Conservation (phyloP, 2,888 invertebrate species). For the Eupithecia centaureata region DNA sequence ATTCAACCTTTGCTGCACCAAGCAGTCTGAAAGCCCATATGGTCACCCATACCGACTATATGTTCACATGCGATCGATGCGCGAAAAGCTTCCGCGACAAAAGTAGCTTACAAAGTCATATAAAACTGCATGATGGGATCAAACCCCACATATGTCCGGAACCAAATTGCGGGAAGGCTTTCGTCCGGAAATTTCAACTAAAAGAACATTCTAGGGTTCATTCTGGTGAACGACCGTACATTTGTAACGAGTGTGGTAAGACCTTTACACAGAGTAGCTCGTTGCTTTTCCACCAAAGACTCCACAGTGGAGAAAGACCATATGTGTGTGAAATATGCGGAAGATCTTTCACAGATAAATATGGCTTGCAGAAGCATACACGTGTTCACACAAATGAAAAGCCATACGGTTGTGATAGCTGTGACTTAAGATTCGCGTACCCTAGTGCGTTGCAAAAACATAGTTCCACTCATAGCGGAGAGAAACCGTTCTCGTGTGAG, state of each 20-base stretch:
- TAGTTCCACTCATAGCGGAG: constrained; percentile 19
- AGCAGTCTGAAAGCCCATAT: constrained; percentile 15
- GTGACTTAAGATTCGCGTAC: constrained; percentile 5
- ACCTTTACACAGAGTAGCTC: constrained; percentile 14
- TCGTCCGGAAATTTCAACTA: constrained; percentile 9
- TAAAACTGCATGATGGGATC: neutral
- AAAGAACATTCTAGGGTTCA: constrained; percentile 16
- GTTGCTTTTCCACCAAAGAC: neutral
- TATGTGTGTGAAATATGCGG: constrained; percentile 4
- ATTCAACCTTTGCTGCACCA: neutral
- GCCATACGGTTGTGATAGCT: neutral
- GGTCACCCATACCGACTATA: constrained; percentile 15
- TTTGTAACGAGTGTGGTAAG: constrained; percentile 13
- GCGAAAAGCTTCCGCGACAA: constrained; percentile 15
- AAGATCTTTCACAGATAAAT: constrained; percentile 10
- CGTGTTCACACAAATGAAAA: constrained; percentile 6
- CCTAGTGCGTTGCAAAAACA: constrained; percentile 18
- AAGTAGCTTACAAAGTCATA: neutral
- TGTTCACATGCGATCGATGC: constrained; percentile 20
- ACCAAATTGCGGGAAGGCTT: constrained; percentile 9
- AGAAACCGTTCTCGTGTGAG: constrained; percentile 17
- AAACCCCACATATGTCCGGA: constrained; percentile 2
- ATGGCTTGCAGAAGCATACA: constrained; percentile 6
- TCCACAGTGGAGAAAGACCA: constrained; percentile 5
- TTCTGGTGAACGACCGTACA: constrained; percentile 8